These are phyloP conservation scores for Hippocampus guttulatus DNA, from an alignment of 2,113 vertebrate species.

Conservation along the genomic window DNA sequence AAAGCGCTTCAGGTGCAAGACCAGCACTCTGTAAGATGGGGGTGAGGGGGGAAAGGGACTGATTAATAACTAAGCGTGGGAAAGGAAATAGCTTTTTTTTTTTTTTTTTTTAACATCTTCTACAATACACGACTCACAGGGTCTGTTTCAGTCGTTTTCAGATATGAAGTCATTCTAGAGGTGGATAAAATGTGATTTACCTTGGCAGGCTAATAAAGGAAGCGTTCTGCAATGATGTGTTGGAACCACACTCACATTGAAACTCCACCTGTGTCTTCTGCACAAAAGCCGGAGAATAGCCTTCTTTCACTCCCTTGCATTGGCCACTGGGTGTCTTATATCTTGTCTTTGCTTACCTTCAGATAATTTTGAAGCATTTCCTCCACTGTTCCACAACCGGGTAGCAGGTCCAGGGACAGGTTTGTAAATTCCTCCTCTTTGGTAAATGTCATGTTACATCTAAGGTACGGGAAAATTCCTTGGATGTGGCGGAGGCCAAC, in stretches of 20 bases:
- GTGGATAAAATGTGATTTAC: slow-evolving; percentile 6
- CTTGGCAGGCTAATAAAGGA: slow-evolving; percentile 15
- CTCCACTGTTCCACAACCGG: slow-evolving; percentile 9
- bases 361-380: slow-evolving; percentile 11
- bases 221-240: background rate
- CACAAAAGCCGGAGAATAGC: background rate
- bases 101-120: background rate
- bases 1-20: slow-evolving; percentile 24
- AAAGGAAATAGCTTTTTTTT: background rate
- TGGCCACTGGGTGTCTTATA: background rate
- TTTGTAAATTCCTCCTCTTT: slow-evolving; percentile 12
- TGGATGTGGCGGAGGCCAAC: background rate
- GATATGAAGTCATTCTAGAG: background rate
- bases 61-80: background rate
- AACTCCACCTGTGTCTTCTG: slow-evolving; percentile 18
- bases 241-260: slow-evolving; percentile 9
- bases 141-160: background rate
- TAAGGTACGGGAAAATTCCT: background rate
- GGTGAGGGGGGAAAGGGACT: background rate
- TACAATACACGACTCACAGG: background rate
- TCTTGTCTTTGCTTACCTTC: background rate
- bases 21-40: slow-evolving; percentile 15
- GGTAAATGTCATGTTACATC: background rate
- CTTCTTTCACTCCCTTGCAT: background rate
- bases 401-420: slow-evolving; percentile 17